A percentile compares a stretch with the other conserved stretches of the same genome.
These are phyloP conservation scores for Ahaetulla prasina DNA, from an alignment of 2,113 vertebrate species.

Conservation along the genomic window DNA sequence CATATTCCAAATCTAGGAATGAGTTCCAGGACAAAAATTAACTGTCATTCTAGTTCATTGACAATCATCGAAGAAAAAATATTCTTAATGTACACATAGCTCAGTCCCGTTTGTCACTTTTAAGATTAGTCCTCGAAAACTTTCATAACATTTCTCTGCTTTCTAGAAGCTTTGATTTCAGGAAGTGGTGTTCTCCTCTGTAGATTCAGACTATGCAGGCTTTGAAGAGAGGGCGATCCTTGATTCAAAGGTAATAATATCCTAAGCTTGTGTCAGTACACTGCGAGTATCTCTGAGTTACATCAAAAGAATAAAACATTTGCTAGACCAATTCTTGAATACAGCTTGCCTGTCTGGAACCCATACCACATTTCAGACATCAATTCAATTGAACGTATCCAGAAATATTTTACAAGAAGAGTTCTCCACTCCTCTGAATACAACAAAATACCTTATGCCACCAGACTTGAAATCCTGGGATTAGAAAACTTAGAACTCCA, in stretches of 20 bases:
- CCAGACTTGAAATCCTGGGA: too few relatives aligned
- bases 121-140: not conserved
- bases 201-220: fast-evolving
- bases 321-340: too few relatives aligned
- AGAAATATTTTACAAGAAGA: too few relatives aligned
- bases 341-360: too few relatives aligned
- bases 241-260: not conserved
- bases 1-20: not conserved
- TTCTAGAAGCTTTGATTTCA: not conserved
- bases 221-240: not conserved
- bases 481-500: too few relatives aligned
- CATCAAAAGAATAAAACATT: too few relatives aligned
- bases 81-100: not conserved
- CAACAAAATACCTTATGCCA: too few relatives aligned
- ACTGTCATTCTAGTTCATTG: not conserved
- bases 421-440: too few relatives aligned
- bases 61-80: not conserved
- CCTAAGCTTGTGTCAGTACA: not conserved
- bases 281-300: not conserved
- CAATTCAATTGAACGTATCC: too few relatives aligned
- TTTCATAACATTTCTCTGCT: not conserved
- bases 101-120: not conserved
- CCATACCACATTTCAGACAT: too few relatives aligned
- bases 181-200: not conserved
- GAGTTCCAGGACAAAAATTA: not conserved